Evolutionary conservation across 2,113 vertebrate species (phyloP).

Genomic region (Tenrec ecaudatus): DNA sequence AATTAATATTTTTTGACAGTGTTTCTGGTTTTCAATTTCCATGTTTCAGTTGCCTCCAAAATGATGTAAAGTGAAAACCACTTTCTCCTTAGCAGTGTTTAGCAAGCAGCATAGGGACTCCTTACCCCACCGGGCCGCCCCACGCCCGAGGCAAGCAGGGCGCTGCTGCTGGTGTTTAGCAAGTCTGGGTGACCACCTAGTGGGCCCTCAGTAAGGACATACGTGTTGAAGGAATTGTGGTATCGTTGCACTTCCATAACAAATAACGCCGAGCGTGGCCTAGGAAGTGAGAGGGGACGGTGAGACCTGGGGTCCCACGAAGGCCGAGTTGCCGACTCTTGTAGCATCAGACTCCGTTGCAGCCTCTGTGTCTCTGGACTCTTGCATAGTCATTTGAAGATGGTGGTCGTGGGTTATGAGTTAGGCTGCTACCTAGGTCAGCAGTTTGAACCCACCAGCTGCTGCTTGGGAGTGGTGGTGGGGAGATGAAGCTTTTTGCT

Average conservation of each 20-base stretch:
- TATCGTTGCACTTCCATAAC: no score
- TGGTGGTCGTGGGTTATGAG: no score
- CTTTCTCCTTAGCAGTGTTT: not conserved
- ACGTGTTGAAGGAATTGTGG: no score
- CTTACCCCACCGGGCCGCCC: no score
- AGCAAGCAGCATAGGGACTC: not conserved
- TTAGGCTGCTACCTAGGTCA: no score
- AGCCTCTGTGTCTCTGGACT: not conserved
- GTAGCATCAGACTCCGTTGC: not conserved
- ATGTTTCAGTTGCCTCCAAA: not conserved
- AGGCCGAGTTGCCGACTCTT: not conserved
- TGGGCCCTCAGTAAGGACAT: no score
- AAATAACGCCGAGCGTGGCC: no score
- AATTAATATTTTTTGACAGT: not conserved
- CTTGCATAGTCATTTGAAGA: not conserved
- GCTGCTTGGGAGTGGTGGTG: no score
- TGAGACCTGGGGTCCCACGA: not conserved
- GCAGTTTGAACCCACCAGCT: no score
- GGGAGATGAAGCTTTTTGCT: no score
- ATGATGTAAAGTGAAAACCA: no score
- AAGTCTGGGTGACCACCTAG: not conserved
- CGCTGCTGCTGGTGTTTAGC: not conserved
- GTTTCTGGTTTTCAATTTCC: constrained; percentile 25
- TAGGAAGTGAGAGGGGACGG: not conserved
- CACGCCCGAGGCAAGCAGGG: not conserved